Base-by-base conservation (phyloP, 2,113 vertebrate species). In the Zapus hudsonius region DNA sequence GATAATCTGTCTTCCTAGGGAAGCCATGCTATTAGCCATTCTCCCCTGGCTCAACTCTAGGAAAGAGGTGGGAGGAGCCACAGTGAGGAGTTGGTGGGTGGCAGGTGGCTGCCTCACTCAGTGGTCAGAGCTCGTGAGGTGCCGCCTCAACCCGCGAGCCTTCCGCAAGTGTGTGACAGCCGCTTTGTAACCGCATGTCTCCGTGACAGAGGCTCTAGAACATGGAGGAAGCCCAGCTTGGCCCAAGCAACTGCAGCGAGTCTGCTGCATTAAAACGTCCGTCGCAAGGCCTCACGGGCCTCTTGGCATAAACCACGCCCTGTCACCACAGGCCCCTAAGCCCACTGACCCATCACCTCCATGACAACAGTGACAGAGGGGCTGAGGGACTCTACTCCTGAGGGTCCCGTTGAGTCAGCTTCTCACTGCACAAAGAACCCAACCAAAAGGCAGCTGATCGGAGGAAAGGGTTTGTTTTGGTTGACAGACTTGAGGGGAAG, bases 71-170 rank as follows among this genome's bases (percentile, higher is more conserved):
- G 42, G 10, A 33, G n/a, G 59, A 47, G 31, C 22, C 40, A 33
- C 10, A 16, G n/a, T 15, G 42, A 11, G 27, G 33, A 23, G 59
- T 33, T 3, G 44, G 36, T 0, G 0, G 29, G 47, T 31, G 5
- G 72, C 59, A 25, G 63, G 15, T 10, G 38, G 27, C 38, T 1
- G 2, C 29, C 42, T 25, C 12, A 52, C 25, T 55, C 11, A 4
- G 29, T 8, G 57, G 16, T 79, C 33, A 72, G 59, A 13, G 6
- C 20, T 0, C 17, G 1, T 16, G 33, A 69, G 36, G 22, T 59
- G 16, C 2, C 0, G 25, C 55, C 52, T 33, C 52, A 16, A 19
- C 2, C 64, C 33, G 52, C 23, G 2, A 36, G 25, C 82, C 23
- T 27, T 52, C 33, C 27, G 23, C 25, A 19, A 38, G 22, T 20